phyloP scores from a whole-genome alignment of 2,113 vertebrate genomes.

The Syngnathus typhle region DNA sequence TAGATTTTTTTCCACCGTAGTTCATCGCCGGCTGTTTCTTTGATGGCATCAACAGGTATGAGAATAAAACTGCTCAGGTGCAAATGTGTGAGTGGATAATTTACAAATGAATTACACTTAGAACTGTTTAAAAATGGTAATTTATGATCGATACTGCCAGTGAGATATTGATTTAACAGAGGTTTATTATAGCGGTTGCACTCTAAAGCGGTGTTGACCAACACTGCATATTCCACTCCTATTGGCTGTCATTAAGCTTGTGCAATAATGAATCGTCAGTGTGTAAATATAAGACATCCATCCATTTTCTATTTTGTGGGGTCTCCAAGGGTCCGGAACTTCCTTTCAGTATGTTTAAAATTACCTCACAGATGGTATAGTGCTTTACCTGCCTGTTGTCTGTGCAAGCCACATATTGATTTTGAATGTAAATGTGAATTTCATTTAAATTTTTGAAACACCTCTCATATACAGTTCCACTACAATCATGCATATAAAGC shows the following conservation, averaged over 20 bases:
- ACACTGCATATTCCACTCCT: neutral
- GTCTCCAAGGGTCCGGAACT: neutral
- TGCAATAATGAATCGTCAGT: neutral
- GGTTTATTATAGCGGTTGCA: neutral
- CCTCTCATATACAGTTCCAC: no score
- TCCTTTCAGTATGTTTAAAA: no score
- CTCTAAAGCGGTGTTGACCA: neutral
- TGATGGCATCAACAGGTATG: conserved; percentile 42
- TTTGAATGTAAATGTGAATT: no score
- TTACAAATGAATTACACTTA: conserved; percentile 12
- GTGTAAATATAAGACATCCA: neutral
- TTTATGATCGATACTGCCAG: neutral
- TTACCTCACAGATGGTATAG: neutral
- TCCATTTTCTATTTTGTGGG: neutral
- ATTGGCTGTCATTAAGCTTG: neutral
- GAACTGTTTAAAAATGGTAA: neutral
- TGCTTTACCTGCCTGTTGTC: neutral
- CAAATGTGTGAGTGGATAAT: conserved; percentile 14
- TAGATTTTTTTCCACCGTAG: conserved; percentile 30
- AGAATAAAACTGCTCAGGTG: conserved; percentile 19
- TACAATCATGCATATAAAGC: no score
- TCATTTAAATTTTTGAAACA: no score
- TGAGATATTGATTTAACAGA: neutral
- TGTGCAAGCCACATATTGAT: neutral
- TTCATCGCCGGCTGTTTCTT: conserved; percentile 1